A percentile compares a stretch with the other conserved stretches of the same genome.
phyloP scores from a whole-genome alignment of 2,888 invertebrate genomes.

The Synergus umbraculus region DNA sequence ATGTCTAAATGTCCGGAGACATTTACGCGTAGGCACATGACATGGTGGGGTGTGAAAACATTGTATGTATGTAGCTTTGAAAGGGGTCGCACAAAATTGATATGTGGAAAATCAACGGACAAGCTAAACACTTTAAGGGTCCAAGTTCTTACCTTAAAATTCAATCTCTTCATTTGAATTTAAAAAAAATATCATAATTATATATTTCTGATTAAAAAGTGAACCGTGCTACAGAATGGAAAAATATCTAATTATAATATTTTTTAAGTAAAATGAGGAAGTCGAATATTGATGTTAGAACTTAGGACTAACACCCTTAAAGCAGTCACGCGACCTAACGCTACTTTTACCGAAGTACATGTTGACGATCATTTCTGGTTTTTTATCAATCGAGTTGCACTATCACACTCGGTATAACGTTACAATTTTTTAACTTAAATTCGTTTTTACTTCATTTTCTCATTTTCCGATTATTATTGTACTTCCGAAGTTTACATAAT shows the following conservation, averaged over 20 bases:
- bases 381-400: background rate
- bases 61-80: background rate
- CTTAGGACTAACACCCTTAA: background rate
- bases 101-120: background rate
- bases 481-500: background rate
- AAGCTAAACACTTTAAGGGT: background rate
- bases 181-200: too few relatives aligned
- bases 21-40: slow-evolving; percentile 36
- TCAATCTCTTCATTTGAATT: too few relatives aligned
- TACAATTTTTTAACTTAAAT: slow-evolving; percentile 10
- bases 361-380: background rate
- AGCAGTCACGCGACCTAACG: slow-evolving; percentile 15
- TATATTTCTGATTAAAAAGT: too few relatives aligned
- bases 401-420: slow-evolving; percentile 3
- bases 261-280: too few relatives aligned
- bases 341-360: background rate
- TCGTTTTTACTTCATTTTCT: background rate
- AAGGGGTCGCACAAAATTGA: slow-evolving; percentile 5
- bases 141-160: too few relatives aligned
- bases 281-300: too few relatives aligned
- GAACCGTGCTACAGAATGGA: too few relatives aligned
- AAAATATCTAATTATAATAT: too few relatives aligned
- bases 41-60: slow-evolving; percentile 21
- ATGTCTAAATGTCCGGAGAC: slow-evolving; percentile 18
- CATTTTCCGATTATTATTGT: background rate